Evolutionary conservation across 2,113 vertebrate species (phyloP).

Genomic region (Dasypus novemcinctus): DNA sequence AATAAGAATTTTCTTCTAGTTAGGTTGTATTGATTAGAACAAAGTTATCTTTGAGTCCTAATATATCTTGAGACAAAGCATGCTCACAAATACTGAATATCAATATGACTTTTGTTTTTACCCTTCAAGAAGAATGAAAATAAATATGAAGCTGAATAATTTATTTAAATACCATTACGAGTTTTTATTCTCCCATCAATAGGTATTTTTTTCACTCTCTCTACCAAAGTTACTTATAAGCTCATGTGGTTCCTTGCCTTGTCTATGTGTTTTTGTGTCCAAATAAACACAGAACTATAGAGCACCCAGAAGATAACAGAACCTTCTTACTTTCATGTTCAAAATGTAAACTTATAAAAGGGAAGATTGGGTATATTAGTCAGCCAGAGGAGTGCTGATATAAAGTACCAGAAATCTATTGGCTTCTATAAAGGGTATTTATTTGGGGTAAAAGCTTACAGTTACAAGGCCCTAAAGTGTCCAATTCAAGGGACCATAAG

Average conservation of each 20-base stretch:
- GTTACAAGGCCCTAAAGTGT: too few relatives aligned
- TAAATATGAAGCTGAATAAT: background rate
- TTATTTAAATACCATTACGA: background rate
- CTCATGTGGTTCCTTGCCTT: background rate
- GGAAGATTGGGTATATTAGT: background rate
- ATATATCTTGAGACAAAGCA: background rate
- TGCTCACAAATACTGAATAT: slow-evolving; percentile 37
- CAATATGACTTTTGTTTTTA: background rate
- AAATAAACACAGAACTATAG: background rate
- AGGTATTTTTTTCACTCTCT: background rate
- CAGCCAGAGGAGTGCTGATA: too few relatives aligned
- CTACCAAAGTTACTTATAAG: background rate
- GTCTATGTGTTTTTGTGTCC: background rate
- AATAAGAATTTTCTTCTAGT: background rate
- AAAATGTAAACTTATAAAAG: background rate
- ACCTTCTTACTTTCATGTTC: background rate
- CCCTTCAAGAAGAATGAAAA: slow-evolving; percentile 22
- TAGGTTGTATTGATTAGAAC: background rate
- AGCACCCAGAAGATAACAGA: background rate
- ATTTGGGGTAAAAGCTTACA: too few relatives aligned
- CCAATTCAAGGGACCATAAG: too few relatives aligned
- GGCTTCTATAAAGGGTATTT: too few relatives aligned
- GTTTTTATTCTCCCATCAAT: background rate
- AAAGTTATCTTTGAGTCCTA: slow-evolving; percentile 21
- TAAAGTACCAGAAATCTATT: too few relatives aligned